Evolutionary conservation across 1,140 invertebrate species (phyloP), one percentile per base, ranked within the genome.

Genomic region (Scylla paramamosain): DNA sequence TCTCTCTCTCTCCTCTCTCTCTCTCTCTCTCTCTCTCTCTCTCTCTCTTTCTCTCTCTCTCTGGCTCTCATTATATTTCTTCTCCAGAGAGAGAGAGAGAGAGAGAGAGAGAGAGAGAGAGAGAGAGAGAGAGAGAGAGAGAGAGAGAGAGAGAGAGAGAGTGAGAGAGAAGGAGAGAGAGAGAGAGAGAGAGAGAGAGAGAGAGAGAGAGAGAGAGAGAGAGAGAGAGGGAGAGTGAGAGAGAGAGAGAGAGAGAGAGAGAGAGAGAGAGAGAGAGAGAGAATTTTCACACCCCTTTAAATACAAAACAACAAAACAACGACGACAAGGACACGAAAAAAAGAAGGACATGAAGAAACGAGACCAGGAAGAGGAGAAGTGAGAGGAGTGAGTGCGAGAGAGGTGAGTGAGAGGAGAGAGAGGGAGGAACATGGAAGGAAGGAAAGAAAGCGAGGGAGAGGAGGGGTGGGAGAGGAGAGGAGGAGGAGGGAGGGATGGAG

Each of bases 231-330:
- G 83, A 84, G 83, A 84, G 83, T 7, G 83, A 84, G 83, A 84
- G 83, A 86, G 83, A 86, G 83, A 86, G 83, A 86, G 83, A 86
- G 83, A 86, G 83, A 86, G 83, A 86, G 83, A 86, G 83, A 86
- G 83, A 86, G 83, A 86, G 83, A 86, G 83, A 86, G 83, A 86
- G 83, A 86, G 83, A 86, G 83, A 86, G 83, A 28, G n/a, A 28
- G 20, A 1, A 86, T 83, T 83, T n/a, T 83, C 28, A 83, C 28
- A 83, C 20, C n/a, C n/a, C n/a, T n/a, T n/a, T n/a, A n/a, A n/a
- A n/a, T n/a, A n/a, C 12, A 59, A 20, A 8, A 59, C 2, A 59
- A 8, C 0, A 59, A 59, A 59, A 20, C 10, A 20, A 59, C 6
- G 83, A 84, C 20, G 83, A 86, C 16, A 4, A 25, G 32, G 20